Base-by-base conservation (phyloP, 2,113 vertebrate species). In the Caloenas nicobarica region DNA sequence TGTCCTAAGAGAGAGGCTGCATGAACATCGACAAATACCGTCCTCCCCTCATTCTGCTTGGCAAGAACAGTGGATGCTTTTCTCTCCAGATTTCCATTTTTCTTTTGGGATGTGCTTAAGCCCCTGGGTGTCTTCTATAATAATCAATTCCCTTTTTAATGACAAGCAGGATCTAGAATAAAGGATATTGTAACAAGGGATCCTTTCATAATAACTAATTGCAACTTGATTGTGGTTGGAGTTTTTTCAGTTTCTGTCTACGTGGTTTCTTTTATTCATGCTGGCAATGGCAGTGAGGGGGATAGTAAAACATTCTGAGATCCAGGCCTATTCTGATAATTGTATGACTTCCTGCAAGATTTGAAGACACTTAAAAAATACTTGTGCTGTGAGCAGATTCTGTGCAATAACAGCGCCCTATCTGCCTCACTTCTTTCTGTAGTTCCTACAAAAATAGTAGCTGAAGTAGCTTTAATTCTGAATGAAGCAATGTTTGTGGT, bases 391-490 rank as follows among this genome's bases (percentile, higher is more conserved):
- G 54, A 91, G 25, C 44, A 80, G 66, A 65, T 53, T 89, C 31
- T 69, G 0, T 88, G 50, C 24, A 69, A 21, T 53, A 82, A 53
- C 33, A 89, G 36, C 1, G 0, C 31, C 24, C 4, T 13, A 11
- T 74, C 31, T 86, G 68, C 73, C 48, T 88, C 0, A 0, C 61
- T 80, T 74, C 31, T 82, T 77, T 72, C n/a, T 2, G 1, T 77
- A 34, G n/a, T 88, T 91, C 69, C 71, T 91, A 19, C 0, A 0
- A 81, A 81, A 77, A 50, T 78, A 60, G 70, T 65, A 88, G 90
- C 79, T 96, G 88, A 88, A 91, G 76, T 85, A 46, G 58, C 50
- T 91, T 90, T 86, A 91, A 77, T 83, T 91, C 53, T 73, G 79
- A 72, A 44, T 62, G 58, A 73, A 93, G 76, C 46, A 83, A 42